Conservation (phyloP, 2,888 invertebrate species). For the Autographa gamma region DNA sequence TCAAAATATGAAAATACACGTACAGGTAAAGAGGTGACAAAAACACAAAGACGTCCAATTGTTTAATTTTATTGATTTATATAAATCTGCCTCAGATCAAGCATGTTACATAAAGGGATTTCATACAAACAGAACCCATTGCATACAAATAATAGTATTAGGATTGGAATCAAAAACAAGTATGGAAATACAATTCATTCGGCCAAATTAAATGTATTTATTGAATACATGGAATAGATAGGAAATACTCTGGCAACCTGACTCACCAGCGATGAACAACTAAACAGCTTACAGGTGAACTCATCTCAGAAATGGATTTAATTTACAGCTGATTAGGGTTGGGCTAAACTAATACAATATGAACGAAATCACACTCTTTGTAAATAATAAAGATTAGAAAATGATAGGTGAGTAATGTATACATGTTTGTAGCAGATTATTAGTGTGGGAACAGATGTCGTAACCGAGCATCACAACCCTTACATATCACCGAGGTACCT, state of each 20-base stretch:
- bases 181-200: constrained; percentile 21
- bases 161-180: constrained; percentile 26
- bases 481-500: constrained; percentile 28
- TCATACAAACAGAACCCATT: constrained; percentile 39
- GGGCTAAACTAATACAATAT: constrained; percentile 37
- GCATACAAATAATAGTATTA: constrained; percentile 45
- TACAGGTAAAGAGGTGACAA: not conserved
- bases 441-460: constrained; percentile 28
- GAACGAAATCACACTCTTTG: constrained; percentile 42
- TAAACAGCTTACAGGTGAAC: constrained; percentile 10
- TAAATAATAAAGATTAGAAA: constrained; percentile 25
- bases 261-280: constrained; percentile 6
- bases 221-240: constrained; percentile 26
- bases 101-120: constrained; percentile 52
- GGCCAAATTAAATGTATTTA: constrained; percentile 29
- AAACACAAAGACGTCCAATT: constrained; percentile 10
- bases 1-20: too few relatives aligned
- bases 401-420: constrained; percentile 21
- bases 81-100: constrained; percentile 66
- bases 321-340: constrained; percentile 16
- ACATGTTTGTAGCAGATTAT: constrained; percentile 10
- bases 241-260: not conserved
- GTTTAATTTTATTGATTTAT: constrained; percentile 63
- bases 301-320: constrained; percentile 21
- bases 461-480: constrained; percentile 41